Evolutionary conservation across 1,140 invertebrate species (phyloP), one percentile per base, ranked within the genome.

Genomic region (Drosophila tristis): DNA sequence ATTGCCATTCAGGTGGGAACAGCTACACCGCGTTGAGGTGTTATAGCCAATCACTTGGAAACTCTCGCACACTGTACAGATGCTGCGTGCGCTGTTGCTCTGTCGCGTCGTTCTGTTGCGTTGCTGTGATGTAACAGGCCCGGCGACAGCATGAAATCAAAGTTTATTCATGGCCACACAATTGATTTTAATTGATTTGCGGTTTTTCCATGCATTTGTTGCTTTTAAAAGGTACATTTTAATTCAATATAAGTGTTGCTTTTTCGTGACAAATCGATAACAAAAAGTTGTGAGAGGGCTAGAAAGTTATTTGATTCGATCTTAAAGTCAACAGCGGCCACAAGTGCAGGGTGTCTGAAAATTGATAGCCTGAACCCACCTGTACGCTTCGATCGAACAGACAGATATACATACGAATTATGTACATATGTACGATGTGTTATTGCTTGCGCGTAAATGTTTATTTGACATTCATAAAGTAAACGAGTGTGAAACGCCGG

Each of bases 71-170:
- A 47, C 59, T 13, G 42, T 43, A 55, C 45, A 59, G 48, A 55
- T 56, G 51, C 47, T 50, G 58, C 53, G 20, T 45, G 65, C 48
- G 48, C 47, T 61, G 64, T 58, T 76, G 13, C 15, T 20, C 31
- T 35, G 31, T 5, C 35, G 35, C 11, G 26, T 29, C 26, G 5
- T 5, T 39, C 35, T 39, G 35, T 39, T 39, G 35, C 35, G 11
- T 31, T 51, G 55, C 7, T 59, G 58, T 82, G 81, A 86, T 72
- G 81, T 70, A 85, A 85, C 35, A 57, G 42, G 2, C 35, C 20
- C 51, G 49, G 47, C 70, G 39, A 26, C 0, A n/a, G 29, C 15
- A 65, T 39, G 53, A 77, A 76, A 76, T 73, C 43, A 29, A 56
- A 39, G 62, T 59, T 55, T 67, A 63, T 62, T 73, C 54, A 57